These are phyloP conservation scores for Bombus picipes DNA, from an alignment of 1,140 invertebrate species.

Conservation along the genomic window DNA sequence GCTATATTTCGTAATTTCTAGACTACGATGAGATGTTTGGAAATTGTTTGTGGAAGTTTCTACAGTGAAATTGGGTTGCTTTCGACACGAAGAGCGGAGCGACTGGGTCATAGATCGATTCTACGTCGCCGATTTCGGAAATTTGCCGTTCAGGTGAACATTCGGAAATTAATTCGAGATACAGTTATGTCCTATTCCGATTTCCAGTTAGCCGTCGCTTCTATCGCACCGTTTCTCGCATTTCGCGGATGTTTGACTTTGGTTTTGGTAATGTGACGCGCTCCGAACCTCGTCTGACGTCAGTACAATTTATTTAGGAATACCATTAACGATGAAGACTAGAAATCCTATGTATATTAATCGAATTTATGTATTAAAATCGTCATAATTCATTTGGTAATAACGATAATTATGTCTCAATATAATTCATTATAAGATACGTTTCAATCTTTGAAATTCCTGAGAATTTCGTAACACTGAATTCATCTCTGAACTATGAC, in stretches of 20 bases:
- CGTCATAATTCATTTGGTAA: background rate
- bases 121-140: constrained; percentile 18
- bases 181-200: constrained; percentile 29
- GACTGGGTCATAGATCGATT: background rate
- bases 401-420: background rate
- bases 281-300: background rate
- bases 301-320: background rate
- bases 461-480: no score
- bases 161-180: constrained; percentile 33
- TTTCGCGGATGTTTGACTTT: background rate
- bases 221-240: background rate
- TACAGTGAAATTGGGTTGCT: background rate
- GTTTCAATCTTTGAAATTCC: no score
- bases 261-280: background rate
- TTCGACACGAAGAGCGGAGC: background rate
- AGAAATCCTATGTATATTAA: background rate
- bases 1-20: background rate
- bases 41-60: background rate
- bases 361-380: background rate
- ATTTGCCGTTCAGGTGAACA: background rate
- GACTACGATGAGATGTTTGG: no score
- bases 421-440: no score
- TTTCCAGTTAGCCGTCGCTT: background rate
- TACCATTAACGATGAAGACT: no score
- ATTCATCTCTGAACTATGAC: no score